These are phyloP conservation scores for Apus apus DNA, from an alignment of 2,113 vertebrate species.

Conservation along the genomic window DNA sequence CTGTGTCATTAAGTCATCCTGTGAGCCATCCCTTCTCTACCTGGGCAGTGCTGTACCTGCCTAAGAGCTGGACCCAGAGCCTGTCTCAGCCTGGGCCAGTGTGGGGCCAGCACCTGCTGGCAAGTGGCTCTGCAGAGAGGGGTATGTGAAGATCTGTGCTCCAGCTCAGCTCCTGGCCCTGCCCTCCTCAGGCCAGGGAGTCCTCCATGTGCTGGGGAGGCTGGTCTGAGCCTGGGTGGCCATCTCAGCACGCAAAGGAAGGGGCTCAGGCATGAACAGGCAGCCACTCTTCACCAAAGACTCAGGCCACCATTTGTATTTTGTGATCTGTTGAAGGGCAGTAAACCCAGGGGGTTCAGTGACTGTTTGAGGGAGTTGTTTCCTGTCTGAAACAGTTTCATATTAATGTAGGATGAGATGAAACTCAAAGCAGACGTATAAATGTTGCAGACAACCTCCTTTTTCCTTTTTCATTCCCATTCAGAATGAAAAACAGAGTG, in stretches of 20 bases:
- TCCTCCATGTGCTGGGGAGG: neutral
- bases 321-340: neutral
- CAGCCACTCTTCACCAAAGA: neutral
- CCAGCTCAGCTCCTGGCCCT: neutral
- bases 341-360: neutral
- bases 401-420: neutral
- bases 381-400: neutral
- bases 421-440: neutral
- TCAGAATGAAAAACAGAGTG: neutral
- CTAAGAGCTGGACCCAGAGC: neutral
- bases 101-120: rapidly evolving
- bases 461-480: neutral
- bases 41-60: neutral
- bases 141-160: neutral
- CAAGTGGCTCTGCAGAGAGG: neutral
- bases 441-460: neutral
- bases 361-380: neutral
- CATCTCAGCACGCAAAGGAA: neutral
- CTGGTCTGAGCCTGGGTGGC: neutral
- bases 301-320: neutral
- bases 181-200: too few relatives aligned
- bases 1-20: neutral
- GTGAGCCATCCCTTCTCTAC: neutral
- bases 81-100: neutral
- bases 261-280: neutral